phyloP scores from a whole-genome alignment of 2,797 vertebrate genomes.

The Knipowitschia caucasica region DNA sequence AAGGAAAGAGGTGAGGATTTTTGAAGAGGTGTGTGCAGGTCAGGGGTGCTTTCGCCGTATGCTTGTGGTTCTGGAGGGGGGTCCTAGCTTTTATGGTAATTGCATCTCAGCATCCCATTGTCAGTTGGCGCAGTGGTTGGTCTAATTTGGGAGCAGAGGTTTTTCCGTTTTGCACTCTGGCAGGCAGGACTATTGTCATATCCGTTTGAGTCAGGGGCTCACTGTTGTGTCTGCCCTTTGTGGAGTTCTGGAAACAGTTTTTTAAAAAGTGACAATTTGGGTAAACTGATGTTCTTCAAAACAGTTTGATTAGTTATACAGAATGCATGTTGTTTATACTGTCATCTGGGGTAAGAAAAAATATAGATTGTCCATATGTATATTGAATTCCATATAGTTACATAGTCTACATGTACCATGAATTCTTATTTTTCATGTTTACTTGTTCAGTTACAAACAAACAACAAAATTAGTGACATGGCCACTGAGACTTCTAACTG shows the following conservation, averaged over 20 bases:
- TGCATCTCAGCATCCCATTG: constrained; percentile 66
- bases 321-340: too few relatives aligned
- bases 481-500: constrained; percentile 29
- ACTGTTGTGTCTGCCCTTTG: constrained; percentile 37
- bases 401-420: too few relatives aligned
- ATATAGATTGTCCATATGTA: too few relatives aligned
- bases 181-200: constrained; percentile 50
- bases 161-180: constrained; percentile 45
- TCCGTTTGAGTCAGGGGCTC: constrained; percentile 30
- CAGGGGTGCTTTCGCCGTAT: constrained; percentile 34
- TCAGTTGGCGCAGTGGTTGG: constrained; percentile 56
- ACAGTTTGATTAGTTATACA: background rate
- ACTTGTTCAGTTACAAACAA: too few relatives aligned
- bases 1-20: constrained; percentile 39
- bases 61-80: constrained; percentile 25
- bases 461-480: background rate
- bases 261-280: constrained; percentile 33
- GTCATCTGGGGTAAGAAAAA: too few relatives aligned
- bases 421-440: too few relatives aligned
- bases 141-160: constrained; percentile 62
- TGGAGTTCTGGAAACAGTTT: constrained; percentile 37
- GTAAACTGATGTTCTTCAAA: constrained; percentile 20
- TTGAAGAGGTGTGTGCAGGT: constrained; percentile 40
- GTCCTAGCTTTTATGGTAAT: constrained; percentile 69
- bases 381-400: too few relatives aligned